These are phyloP conservation scores for Furnarius figulus DNA, from an alignment of 2,113 vertebrate genomes.

Conservation along the genomic window DNA sequence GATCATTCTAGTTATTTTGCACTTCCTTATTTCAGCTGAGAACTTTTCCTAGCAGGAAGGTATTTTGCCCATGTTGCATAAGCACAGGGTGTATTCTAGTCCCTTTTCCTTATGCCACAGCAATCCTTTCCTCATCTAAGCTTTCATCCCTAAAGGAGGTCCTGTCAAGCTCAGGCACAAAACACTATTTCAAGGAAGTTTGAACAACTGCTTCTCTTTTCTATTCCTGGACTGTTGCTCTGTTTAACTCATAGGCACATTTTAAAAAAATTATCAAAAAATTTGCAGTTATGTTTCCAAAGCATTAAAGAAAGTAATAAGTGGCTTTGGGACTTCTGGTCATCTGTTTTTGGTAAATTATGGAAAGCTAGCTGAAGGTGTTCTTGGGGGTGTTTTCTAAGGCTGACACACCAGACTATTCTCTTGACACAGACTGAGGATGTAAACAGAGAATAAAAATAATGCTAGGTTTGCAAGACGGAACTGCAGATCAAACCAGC, in stretches of 20 bases:
- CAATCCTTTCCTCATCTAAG: not conserved
- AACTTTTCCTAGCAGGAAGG: not conserved
- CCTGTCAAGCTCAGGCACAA: not conserved
- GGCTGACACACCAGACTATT: not conserved
- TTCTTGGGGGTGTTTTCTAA: not conserved
- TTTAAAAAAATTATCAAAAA: slow-evolving; percentile 20
- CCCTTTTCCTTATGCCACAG: not conserved
- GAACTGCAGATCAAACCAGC: not conserved
- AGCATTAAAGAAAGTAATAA: not conserved
- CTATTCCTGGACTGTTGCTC: not conserved
- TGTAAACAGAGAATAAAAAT: not conserved
- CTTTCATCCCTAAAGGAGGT: not conserved
- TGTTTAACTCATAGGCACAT: not conserved
- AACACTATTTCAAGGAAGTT: not conserved
- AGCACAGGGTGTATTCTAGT: not conserved
- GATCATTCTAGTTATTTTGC: not conserved
- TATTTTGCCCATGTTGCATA: not conserved
- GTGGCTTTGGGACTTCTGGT: not conserved
- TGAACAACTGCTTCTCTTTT: not conserved
- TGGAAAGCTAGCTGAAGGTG: not conserved
- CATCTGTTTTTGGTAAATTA: not conserved
- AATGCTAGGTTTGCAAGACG: not conserved
- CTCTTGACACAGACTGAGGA: not conserved
- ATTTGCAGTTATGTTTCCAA: not conserved
- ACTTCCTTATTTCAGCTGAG: not conserved